A percentile compares a stretch with the other conserved stretches of the same genome.
These are phyloP conservation scores for Chaenocephalus aceratus DNA, from an alignment of 2,113 vertebrate genomes.

Conservation along the genomic window DNA sequence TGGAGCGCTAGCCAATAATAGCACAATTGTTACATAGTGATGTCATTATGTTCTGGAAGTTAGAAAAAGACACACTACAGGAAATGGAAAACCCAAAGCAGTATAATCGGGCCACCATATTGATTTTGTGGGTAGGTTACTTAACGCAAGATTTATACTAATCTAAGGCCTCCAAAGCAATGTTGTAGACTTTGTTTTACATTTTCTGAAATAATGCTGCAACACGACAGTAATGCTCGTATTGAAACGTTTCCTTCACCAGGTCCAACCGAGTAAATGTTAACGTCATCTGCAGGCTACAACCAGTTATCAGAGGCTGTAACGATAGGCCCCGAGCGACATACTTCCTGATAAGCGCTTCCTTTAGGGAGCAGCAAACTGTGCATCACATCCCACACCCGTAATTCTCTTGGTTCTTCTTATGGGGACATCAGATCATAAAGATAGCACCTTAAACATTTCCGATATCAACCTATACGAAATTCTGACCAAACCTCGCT, in stretches of 20 bases:
- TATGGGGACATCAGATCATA: constrained; percentile 3
- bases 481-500: neutral
- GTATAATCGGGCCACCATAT: no score
- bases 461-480: constrained; percentile 2
- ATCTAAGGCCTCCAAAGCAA: no score
- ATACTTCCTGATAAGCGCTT: no score
- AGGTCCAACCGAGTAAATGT: constrained; percentile 12
- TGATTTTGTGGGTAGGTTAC: no score
- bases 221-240: neutral
- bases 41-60: no score
- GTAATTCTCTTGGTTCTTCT: neutral
- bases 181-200: no score
- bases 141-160: no score
- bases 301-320: constrained; percentile 9
- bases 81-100: no score
- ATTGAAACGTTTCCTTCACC: neutral
- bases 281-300: constrained; percentile 11
- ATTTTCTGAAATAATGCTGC: neutral
- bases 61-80: no score
- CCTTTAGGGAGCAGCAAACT: no score
- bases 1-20: no score
- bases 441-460: neutral
- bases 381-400: neutral
- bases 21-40: no score
- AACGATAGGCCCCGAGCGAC: constrained; percentile 1